These are phyloP conservation scores for Poecilia picta DNA, from an alignment of 2,797 vertebrate genomes.

Conservation along the genomic window DNA sequence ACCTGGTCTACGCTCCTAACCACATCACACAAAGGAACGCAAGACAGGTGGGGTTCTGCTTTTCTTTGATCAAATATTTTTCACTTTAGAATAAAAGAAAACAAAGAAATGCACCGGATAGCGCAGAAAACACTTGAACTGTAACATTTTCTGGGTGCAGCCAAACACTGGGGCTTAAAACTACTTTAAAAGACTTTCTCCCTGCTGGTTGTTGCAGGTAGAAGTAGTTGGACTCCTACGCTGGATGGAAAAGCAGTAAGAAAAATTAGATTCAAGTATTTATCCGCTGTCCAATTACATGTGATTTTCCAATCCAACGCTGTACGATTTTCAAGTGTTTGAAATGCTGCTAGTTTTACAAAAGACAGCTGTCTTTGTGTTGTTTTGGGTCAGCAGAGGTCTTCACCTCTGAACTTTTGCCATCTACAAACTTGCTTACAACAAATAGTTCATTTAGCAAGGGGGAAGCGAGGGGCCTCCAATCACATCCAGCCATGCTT, in stretches of 20 bases:
- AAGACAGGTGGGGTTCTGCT: not conserved
- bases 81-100: no score
- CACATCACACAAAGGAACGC: not conserved
- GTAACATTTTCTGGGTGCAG: not conserved
- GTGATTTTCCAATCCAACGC: not conserved
- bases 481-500: not conserved
- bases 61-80: conserved; percentile 27
- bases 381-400: not conserved
- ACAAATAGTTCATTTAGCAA: not conserved
- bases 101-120: not conserved
- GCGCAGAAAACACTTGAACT: not conserved
- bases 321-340: not conserved
- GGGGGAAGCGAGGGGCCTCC: no score
- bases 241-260: not conserved
- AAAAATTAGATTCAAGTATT: not conserved
- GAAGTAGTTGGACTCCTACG: not conserved
- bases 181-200: not conserved
- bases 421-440: not conserved
- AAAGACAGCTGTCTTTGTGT: not conserved
- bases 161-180: not conserved
- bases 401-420: not conserved
- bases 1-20: conserved; percentile 8
- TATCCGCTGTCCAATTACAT: not conserved
- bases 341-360: not conserved
- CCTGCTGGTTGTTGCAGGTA: not conserved